A percentile compares a stretch with the other conserved stretches of the same genome.
phyloP scores from a whole-genome alignment of 1,140 invertebrate species.

The Saccostrea cuccullata region DNA sequence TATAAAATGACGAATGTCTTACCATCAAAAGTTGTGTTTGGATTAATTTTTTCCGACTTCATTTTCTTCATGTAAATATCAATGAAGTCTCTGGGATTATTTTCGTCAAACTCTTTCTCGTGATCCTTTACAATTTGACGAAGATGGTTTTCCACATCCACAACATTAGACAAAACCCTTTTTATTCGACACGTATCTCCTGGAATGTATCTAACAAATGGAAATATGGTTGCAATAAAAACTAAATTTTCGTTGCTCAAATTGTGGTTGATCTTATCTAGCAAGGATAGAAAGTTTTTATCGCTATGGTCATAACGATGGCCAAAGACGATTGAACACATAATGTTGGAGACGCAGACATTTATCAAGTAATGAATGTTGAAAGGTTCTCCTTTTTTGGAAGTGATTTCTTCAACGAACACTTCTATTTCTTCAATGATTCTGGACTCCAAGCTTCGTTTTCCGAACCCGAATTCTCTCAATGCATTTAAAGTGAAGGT shows the following conservation, averaged over 20 bases:
- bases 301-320: constrained; percentile 81
- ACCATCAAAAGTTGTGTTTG: constrained; percentile 36
- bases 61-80: constrained; percentile 40
- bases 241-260: constrained; percentile 35
- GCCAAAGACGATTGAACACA: constrained; percentile 92
- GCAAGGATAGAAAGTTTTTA: constrained; percentile 44
- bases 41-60: constrained; percentile 9
- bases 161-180: constrained; percentile 37
- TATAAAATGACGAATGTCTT: neutral
- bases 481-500: constrained; percentile 49
- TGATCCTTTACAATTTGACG: constrained; percentile 38
- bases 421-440: constrained; percentile 47
- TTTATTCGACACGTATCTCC: constrained; percentile 53
- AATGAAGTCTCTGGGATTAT: constrained; percentile 42
- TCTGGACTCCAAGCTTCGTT: constrained; percentile 46
- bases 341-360: constrained; percentile 82
- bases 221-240: constrained; percentile 32
- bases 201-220: constrained; percentile 51
- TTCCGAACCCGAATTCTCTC: constrained; percentile 48
- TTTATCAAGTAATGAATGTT: constrained; percentile 54
- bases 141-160: constrained; percentile 32
- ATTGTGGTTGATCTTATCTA: constrained; percentile 45
- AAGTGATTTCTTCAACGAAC: constrained; percentile 41
- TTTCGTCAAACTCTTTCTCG: constrained; percentile 31
- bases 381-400: constrained; percentile 37